Conservation (phyloP, 1,140 invertebrate genomes). For the Bilobella aurantiaca region DNA sequence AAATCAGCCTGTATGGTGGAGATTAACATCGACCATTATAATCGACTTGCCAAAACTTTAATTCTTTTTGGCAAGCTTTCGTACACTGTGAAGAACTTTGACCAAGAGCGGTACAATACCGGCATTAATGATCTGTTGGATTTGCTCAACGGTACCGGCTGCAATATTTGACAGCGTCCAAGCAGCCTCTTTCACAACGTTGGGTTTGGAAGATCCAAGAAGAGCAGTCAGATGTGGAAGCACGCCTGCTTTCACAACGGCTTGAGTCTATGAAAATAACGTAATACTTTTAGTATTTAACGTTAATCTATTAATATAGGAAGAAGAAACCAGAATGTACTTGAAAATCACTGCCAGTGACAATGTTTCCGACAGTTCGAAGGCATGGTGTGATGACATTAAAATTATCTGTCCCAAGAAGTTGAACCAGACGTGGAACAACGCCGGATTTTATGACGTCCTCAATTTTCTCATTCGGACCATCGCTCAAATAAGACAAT, state of each 20-base stretch:
- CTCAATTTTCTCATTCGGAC: conserved; percentile 79
- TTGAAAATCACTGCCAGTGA: conserved; percentile 67
- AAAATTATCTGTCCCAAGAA: conserved; percentile 60
- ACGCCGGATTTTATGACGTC: conserved; percentile 62
- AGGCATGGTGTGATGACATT: conserved; percentile 80
- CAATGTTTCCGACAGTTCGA: conserved; percentile 74
- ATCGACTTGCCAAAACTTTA: too few relatives aligned
- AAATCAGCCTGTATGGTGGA: conserved; percentile 68
- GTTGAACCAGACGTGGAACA: conserved; percentile 61
- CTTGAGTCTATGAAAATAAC: conserved; percentile 62
- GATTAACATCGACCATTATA: too few relatives aligned
- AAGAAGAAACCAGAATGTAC: conserved; percentile 39
- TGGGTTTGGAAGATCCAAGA: conserved; percentile 60
- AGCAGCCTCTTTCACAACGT: conserved; percentile 73
- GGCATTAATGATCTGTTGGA: conserved; percentile 62
- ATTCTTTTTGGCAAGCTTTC: too few relatives aligned
- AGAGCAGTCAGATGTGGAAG: conserved; percentile 60
- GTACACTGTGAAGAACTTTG: conserved; percentile 53
- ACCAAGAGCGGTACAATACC: conserved; percentile 58
- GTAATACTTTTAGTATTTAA: neutral
- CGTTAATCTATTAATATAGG: neutral
- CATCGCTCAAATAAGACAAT: conserved; percentile 89
- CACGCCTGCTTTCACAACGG: conserved; percentile 69
- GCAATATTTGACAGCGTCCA: conserved; percentile 75
- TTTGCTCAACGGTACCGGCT: conserved; percentile 63